Conservation (phyloP, 2,113 vertebrate species). For the Thinocorus orbignyianus region DNA sequence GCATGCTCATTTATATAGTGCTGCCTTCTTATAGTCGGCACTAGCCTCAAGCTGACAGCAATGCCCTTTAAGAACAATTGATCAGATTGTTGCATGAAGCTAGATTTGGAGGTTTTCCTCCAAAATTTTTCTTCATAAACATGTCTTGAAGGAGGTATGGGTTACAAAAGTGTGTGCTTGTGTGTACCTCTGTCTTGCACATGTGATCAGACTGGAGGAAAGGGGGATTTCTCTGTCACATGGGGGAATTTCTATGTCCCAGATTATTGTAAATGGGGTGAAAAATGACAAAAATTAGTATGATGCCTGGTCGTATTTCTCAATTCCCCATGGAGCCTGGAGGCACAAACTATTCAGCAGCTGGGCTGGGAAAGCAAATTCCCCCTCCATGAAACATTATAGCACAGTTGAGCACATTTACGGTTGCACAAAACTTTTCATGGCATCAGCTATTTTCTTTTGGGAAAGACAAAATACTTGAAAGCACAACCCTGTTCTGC, state of each 20-base stretch:
- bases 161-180: neutral
- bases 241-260: neutral
- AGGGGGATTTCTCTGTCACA: neutral
- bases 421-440: slow-evolving; percentile 39
- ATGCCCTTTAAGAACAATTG: neutral
- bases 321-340: slow-evolving; percentile 18
- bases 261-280: slow-evolving; percentile 27
- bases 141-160: neutral
- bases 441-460: slow-evolving; percentile 62
- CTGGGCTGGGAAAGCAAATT: slow-evolving; percentile 53
- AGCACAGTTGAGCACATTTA: slow-evolving; percentile 33
- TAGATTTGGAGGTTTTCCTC: neutral
- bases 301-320: slow-evolving; percentile 34
- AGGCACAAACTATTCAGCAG: slow-evolving; percentile 49
- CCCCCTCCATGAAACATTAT: slow-evolving; percentile 38
- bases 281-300: slow-evolving; percentile 40
- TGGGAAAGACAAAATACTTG: slow-evolving; percentile 47
- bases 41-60: neutral
- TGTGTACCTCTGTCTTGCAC: neutral
- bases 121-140: neutral
- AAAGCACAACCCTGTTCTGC: slow-evolving; percentile 25
- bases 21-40: neutral
- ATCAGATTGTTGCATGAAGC: neutral
- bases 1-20: neutral
- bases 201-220: neutral